These are phyloP conservation scores for Artibeus jamaicensis DNA, from an alignment of 2,797 vertebrate genomes.

Conservation along the genomic window DNA sequence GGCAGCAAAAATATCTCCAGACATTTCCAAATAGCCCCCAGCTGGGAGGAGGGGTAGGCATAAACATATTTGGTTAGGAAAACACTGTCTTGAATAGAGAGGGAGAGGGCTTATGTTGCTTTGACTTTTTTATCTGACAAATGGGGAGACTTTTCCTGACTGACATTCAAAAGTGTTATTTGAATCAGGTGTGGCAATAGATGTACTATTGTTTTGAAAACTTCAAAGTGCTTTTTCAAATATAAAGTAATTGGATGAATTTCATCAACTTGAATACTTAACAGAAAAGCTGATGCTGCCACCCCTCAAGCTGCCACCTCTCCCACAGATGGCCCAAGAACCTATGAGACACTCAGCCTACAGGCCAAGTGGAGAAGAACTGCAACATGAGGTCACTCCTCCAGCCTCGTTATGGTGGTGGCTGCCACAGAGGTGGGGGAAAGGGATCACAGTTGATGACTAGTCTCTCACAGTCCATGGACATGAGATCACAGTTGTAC, in stretches of 20 bases:
- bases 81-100: not conserved
- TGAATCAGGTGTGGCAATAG: not conserved
- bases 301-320: not conserved
- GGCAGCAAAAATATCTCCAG: not conserved
- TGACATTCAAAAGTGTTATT: not conserved
- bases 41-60: not conserved
- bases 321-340: not conserved
- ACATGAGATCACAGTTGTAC: not conserved
- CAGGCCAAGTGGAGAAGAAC: not conserved
- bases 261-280: not conserved
- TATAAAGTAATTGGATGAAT: constrained; percentile 33
- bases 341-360: not conserved
- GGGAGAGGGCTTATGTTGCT: not conserved
- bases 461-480: not conserved
- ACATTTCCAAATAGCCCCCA: not conserved
- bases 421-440: not conserved
- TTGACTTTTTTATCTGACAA: not conserved
- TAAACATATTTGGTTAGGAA: not conserved
- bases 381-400: not conserved
- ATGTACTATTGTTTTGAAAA: constrained; percentile 37
- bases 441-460: not conserved
- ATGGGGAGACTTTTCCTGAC: constrained; percentile 26
- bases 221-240: constrained; percentile 16
- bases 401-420: not conserved
- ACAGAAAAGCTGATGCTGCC: not conserved